Conservation (phyloP, 1,140 invertebrate species). For the Drosophila sucinea region DNA sequence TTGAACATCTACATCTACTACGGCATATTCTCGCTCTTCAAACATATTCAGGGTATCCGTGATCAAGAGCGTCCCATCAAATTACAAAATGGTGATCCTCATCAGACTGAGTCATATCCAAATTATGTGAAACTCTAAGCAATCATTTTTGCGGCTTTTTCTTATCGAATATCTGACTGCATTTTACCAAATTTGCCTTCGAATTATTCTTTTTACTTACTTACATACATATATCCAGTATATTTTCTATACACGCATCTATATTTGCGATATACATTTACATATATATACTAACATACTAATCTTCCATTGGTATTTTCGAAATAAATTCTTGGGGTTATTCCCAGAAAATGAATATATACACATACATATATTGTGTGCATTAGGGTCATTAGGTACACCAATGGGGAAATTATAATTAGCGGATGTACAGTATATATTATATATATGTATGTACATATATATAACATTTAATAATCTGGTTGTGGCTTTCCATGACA, state of each 20-base stretch:
- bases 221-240: not conserved
- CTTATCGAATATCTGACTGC: too few species aligned
- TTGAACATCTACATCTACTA: not conserved
- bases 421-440: not conserved
- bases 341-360: not conserved
- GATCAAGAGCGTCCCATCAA: not conserved
- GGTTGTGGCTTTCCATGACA: not conserved
- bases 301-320: not conserved
- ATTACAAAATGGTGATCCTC: not conserved
- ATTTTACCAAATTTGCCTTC: not conserved
- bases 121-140: conserved; percentile 3
- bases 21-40: not conserved
- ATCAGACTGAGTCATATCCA: not conserved
- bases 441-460: not conserved
- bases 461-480: not conserved
- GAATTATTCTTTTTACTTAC: not conserved
- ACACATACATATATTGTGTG: not conserved
- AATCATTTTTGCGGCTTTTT: not conserved
- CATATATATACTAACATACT: not conserved
- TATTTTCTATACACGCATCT: not conserved
- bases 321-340: conserved; percentile 3
- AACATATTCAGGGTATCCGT: not conserved
- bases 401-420: not conserved
- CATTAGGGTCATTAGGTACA: not conserved
- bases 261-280: not conserved